Evolutionary conservation across 2,888 invertebrate genomes (phyloP).

Genomic region (Abscondita cerata): DNA sequence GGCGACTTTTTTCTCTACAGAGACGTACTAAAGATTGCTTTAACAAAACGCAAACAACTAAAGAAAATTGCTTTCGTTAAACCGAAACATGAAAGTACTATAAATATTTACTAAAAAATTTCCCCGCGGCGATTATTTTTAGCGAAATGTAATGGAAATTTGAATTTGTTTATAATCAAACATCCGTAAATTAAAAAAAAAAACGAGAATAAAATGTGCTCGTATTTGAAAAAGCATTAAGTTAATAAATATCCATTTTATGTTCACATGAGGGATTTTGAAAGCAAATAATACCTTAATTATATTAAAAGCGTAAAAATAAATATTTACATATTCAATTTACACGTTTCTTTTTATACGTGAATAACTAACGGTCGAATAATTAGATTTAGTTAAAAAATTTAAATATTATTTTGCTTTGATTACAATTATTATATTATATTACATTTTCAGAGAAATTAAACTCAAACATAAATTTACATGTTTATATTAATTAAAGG

Average conservation of each 20-base stretch:
- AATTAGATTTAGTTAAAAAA: slow-evolving; percentile 6
- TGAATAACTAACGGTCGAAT: slow-evolving; percentile 5
- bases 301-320: slow-evolving; percentile 12
- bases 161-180: slow-evolving; percentile 8
- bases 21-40: background rate
- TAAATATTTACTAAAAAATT: too few relatives aligned
- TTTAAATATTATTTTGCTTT: background rate
- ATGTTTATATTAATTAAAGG: too few relatives aligned
- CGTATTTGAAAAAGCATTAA: slow-evolving; percentile 4
- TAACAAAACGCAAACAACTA: background rate
- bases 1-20: background rate
- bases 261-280: slow-evolving; percentile 6
- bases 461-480: too few relatives aligned
- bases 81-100: too few relatives aligned
- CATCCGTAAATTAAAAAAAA: slow-evolving; percentile 3
- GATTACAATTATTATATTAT: too few relatives aligned
- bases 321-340: slow-evolving; percentile 9
- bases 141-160: slow-evolving; percentile 1
- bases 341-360: slow-evolving; percentile 8
- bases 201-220: background rate
- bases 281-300: slow-evolving; percentile 11
- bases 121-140: too few relatives aligned
- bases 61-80: background rate
- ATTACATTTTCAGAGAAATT: too few relatives aligned
- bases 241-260: slow-evolving; percentile 3